Evolutionary conservation across 1,140 invertebrate species (phyloP), one percentile per base, ranked within the genome.

Genomic region (Copidosoma floridanum): DNA sequence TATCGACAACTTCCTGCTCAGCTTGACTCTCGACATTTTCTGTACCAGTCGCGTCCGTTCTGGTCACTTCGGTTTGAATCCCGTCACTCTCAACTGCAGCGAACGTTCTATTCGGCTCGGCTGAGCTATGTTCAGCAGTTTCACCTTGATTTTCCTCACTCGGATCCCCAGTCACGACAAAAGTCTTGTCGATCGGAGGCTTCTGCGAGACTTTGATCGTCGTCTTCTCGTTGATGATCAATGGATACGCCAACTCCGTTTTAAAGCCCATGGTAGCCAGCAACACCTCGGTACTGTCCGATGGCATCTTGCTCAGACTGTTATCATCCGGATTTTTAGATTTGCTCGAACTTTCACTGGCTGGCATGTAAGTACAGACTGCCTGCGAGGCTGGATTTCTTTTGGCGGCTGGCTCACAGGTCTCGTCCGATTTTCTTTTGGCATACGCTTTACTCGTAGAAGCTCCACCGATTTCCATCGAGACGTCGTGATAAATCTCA

Each of bases 161-260:
- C n/a, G n/a, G n/a, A n/a, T n/a, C n/a, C 35, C 0, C 20, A 35
- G 3, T 26, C 29, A 50, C 12, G 1, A 1, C 23, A 26, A 23
- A 27, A 18, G 41, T 55, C 27, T 51, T 56, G 43, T 41, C 53
- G 21, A 16, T 10, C 21, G 35, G 26, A 20, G 57, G 46, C 20
- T 61, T 61, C 18, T 43, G 24, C 29, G 35, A 56, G 12, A 55
- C 16, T 50, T 46, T 35, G 50, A 55, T 51, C 0, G 20, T 55
- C 3, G 52, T 56, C 24, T 61, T 55, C 12, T 61, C 51, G 41
- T 61, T 61, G 7, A 55, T 54, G 11, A 54, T 55, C 32, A 54
- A 40, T 10, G 58, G 58, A 41, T 54, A 16, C 18, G 52, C 21
- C 29, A 54, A 18, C 21, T 55, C 18, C 3, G 51, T 55, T 56